A percentile compares a stretch with the other conserved stretches of the same genome.
phyloP scores from a whole-genome alignment of 2,113 vertebrate genomes.

The Alethe diademata region DNA sequence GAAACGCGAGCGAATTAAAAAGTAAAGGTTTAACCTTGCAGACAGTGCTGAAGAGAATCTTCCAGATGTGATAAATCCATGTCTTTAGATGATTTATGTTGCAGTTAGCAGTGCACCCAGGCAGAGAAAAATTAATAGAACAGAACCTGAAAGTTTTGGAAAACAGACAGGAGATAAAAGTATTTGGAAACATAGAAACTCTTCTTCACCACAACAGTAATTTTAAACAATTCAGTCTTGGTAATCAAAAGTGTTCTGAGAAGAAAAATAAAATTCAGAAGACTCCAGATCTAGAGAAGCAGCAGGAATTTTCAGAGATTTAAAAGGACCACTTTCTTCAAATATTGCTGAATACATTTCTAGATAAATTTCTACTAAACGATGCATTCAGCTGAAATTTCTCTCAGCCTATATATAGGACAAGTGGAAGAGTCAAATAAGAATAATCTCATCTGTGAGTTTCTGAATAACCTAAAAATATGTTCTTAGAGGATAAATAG shows the following conservation, averaged over 20 bases:
- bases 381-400: background rate
- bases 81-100: slow-evolving; percentile 46
- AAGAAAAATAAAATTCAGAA: background rate
- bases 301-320: background rate
- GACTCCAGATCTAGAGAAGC: background rate
- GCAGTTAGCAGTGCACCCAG: slow-evolving; percentile 9
- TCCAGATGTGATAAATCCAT: background rate
- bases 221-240: background rate
- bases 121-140: slow-evolving; percentile 33
- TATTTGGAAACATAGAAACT: background rate
- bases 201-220: background rate
- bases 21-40: background rate
- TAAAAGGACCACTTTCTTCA: background rate
- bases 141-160: background rate
- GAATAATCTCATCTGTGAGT: background rate
- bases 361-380: background rate
- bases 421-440: background rate
- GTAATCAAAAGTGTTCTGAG: background rate
- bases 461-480: slow-evolving; percentile 1
- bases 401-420: background rate
- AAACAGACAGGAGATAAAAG: background rate
- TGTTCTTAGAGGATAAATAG: background rate
- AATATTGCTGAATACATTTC: background rate
- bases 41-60: background rate
- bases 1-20: background rate